A percentile compares a stretch with the other conserved stretches of the same genome.
Evolutionary conservation across 2,888 invertebrate species (phyloP).

Genomic region (Erebia ligea): DNA sequence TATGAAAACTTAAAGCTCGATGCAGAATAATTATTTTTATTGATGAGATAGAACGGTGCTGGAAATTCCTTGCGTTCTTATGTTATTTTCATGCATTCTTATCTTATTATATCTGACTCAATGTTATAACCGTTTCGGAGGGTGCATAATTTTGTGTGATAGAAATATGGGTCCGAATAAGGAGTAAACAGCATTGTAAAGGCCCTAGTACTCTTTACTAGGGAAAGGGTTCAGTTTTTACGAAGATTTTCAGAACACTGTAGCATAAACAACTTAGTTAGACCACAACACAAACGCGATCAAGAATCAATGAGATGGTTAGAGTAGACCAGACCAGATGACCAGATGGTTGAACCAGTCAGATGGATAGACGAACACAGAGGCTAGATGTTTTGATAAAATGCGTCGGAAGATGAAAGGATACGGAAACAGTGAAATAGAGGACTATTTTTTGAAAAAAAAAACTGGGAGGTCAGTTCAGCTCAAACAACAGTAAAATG

Average conservation of each 20-base stretch:
- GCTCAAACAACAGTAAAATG: no score
- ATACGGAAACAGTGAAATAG: not conserved
- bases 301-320: no score
- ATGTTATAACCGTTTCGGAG: conserved; percentile 7
- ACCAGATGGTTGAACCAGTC: no score
- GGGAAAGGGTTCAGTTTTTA: no score
- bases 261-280: no score
- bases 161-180: not conserved
- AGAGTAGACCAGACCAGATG: no score
- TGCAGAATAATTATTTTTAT: conserved; percentile 10
- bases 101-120: conserved; percentile 4
- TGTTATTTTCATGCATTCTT: conserved; percentile 3
- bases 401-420: not conserved
- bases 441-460: not conserved
- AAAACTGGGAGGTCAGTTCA: not conserved
- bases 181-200: not conserved
- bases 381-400: no score
- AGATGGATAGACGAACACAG: no score
- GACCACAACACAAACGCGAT: no score
- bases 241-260: no score
- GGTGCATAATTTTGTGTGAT: conserved; percentile 12
- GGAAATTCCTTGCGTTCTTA: not conserved
- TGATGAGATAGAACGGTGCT: conserved; percentile 5
- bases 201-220: not conserved
- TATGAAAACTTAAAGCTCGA: conserved; percentile 5